Percentiles rank a stretch among this genome's conserved stretches.
phyloP scores from a whole-genome alignment of 2,113 vertebrate genomes.

The Mesembrinibis cayennensis region DNA sequence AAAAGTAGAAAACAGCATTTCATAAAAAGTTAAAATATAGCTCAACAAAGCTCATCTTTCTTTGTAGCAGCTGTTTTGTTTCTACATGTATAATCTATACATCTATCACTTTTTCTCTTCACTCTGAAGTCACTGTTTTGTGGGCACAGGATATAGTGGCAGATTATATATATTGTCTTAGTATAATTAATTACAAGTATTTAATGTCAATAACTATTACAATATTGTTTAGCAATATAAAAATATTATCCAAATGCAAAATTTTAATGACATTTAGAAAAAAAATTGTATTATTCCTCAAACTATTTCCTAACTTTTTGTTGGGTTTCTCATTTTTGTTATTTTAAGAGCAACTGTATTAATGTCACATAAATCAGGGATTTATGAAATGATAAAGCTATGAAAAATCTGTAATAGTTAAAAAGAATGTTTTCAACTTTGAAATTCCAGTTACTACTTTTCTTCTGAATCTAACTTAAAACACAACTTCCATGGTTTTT shows the following conservation, averaged over 20 bases:
- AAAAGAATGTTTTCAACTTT: background rate
- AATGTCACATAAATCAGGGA: background rate
- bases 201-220: background rate
- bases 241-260: background rate
- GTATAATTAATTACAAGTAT: background rate
- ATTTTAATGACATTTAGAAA: background rate
- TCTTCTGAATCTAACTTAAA: background rate
- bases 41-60: conserved; percentile 8
- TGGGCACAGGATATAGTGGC: background rate
- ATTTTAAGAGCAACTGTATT: background rate
- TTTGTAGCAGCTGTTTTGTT: conserved; percentile 42
- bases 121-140: conserved; percentile 10
- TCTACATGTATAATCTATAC: background rate
- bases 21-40: conserved; percentile 15
- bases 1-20: conserved; percentile 53
- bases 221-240: background rate
- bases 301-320: background rate
- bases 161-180: background rate
- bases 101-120: conserved; percentile 3
- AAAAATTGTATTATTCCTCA: background rate
- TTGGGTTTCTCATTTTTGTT: background rate
- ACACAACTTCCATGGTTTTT: background rate
- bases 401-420: background rate
- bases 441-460: background rate
- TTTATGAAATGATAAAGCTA: background rate